phyloP scores from a whole-genome alignment of 2,797 vertebrate genomes.

The Molossus molossus region DNA sequence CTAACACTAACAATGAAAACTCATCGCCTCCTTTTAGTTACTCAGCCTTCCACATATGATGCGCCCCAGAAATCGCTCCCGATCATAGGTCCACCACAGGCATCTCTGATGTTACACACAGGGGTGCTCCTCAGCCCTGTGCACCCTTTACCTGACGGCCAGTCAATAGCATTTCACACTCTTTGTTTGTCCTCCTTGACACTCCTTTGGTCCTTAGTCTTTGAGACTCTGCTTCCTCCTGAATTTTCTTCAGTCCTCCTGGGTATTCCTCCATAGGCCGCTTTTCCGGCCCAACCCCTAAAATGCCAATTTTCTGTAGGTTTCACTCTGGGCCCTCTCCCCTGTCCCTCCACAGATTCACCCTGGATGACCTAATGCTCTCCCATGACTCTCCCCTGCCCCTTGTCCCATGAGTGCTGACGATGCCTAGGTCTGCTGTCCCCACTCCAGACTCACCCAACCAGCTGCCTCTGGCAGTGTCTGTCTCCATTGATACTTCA shows the following conservation, averaged over 20 bases:
- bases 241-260: background rate
- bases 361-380: conserved; percentile 69
- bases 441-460: conserved; percentile 64
- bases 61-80: background rate
- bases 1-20: background rate
- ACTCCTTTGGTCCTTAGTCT: background rate
- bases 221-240: background rate
- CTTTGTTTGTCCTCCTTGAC: background rate
- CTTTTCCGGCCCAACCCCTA: background rate
- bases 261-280: background rate
- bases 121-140: background rate
- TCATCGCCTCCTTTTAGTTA: background rate
- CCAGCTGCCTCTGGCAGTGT: conserved; percentile 82
- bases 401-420: background rate
- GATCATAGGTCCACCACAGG: background rate
- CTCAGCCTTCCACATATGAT: background rate
- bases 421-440: conserved; percentile 59
- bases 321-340: background rate
- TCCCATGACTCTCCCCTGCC: conserved; percentile 52
- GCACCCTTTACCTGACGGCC: background rate
- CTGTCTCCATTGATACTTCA: conserved; percentile 82
- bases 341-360: background rate
- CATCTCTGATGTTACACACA: background rate
- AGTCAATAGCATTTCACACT: background rate
- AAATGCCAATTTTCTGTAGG: background rate